Conservation (phyloP, 2,888 invertebrate genomes). For the Rhorus exstirpatorius region DNA sequence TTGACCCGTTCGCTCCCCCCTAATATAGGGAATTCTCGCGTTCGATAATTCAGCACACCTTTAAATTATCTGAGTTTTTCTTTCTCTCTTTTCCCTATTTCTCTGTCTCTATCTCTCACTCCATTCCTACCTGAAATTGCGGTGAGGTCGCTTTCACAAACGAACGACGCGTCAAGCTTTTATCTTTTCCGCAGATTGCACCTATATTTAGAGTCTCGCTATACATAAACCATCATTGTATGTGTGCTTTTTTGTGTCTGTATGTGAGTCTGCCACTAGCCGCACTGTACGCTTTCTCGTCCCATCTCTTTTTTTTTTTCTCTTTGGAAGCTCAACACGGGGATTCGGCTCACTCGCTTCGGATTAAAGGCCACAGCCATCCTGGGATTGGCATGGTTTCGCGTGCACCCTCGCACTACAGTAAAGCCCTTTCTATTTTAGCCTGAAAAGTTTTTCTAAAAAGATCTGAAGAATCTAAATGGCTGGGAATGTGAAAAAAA, state of each 20-base stretch:
- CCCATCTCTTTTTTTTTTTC: conserved; percentile 22
- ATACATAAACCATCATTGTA: conserved; percentile 11
- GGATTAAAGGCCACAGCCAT: conserved; percentile 58
- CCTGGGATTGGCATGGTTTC: conserved; percentile 13
- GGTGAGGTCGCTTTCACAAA: conserved; percentile 73
- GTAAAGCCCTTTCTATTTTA: conserved; percentile 1
- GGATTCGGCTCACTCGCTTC: conserved; percentile 46
- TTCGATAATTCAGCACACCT: conserved; percentile 35
- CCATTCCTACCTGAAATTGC: conserved; percentile 70
- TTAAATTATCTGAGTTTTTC: conserved; percentile 28
- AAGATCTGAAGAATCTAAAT: conserved; percentile 12
- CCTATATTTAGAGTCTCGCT: conserved; percentile 73
- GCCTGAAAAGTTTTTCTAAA: conserved; percentile 9
- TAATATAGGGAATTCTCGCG: conserved; percentile 13
- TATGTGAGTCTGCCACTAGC: conserved; percentile 27
- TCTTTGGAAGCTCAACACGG: conserved; percentile 35
- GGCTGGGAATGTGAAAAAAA: neutral
- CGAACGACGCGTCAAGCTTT: conserved; percentile 75
- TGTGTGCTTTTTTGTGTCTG: conserved; percentile 37
- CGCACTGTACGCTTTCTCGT: conserved; percentile 6
- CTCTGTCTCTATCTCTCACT: conserved; percentile 31
- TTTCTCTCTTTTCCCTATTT: conserved; percentile 3
- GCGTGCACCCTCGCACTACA: conserved; percentile 12
- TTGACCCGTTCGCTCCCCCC: neutral
- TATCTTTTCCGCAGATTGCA: conserved; percentile 75